Evolutionary conservation across 2,888 invertebrate genomes (phyloP).

Genomic region (Drosophila hamatofila): DNA sequence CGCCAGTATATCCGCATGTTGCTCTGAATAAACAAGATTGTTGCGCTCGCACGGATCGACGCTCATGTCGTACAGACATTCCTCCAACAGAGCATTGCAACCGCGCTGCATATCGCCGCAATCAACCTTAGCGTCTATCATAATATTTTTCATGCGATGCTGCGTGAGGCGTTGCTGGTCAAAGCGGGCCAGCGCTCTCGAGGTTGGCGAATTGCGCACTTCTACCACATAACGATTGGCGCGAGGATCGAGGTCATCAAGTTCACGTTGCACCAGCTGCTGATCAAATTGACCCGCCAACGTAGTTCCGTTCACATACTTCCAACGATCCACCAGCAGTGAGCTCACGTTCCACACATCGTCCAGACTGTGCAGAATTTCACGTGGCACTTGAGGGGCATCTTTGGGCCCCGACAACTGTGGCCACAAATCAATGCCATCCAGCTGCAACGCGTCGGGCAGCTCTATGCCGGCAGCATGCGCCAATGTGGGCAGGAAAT

Average conservation of each 20-base stretch:
- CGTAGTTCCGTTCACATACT: conserved; percentile 83
- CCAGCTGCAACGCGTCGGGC: conserved; percentile 84
- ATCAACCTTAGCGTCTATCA: conserved; percentile 53
- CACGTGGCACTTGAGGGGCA: conserved; percentile 85
- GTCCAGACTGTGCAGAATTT: conserved; percentile 90
- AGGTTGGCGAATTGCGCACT: conserved; percentile 68
- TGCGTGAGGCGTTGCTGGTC: conserved; percentile 54
- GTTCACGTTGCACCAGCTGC: conserved; percentile 67
- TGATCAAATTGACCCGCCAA: conserved; percentile 69
- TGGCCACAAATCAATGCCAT: conserved; percentile 90
- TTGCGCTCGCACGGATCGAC: conserved; percentile 86
- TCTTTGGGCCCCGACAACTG: conserved; percentile 84
- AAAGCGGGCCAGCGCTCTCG: conserved; percentile 58
- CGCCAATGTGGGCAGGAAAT: conserved; percentile 92
- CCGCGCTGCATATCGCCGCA: conserved; percentile 54
- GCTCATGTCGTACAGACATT: conserved; percentile 86
- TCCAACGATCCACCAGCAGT: conserved; percentile 71
- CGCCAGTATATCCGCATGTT: conserved; percentile 48
- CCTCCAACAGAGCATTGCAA: conserved; percentile 79
- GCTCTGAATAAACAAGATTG: conserved; percentile 71
- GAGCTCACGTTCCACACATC: conserved; percentile 85
- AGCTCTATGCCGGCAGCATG: conserved; percentile 78
- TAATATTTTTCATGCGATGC: conserved; percentile 45
- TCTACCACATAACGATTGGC: conserved; percentile 61
- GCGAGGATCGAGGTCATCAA: conserved; percentile 75